Conservation (phyloP, 1,140 invertebrate species). For the Ylistrum balloti region DNA sequence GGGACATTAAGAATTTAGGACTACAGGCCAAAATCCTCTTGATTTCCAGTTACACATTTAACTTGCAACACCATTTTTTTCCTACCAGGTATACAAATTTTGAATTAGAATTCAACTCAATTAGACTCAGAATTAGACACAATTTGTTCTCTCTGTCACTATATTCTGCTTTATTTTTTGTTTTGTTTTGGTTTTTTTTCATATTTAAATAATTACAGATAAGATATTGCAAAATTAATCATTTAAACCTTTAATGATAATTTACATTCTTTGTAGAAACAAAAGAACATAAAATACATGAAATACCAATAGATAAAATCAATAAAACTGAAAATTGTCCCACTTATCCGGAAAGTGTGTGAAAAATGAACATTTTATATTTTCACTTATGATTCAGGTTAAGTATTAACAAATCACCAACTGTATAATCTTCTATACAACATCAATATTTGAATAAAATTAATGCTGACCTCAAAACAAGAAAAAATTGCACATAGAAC, state of each 20-base stretch:
- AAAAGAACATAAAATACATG: background rate
- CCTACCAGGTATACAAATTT: too few relatives aligned
- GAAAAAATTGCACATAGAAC: slow-evolving; percentile 24
- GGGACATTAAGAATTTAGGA: too few relatives aligned
- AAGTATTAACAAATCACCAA: background rate
- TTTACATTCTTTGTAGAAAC: background rate
- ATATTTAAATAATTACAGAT: too few relatives aligned
- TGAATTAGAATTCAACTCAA: too few relatives aligned
- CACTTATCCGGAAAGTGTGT: background rate
- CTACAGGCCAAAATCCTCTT: too few relatives aligned
- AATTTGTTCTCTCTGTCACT: too few relatives aligned
- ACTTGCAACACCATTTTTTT: too few relatives aligned
- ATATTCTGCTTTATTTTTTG: too few relatives aligned
- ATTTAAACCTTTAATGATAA: background rate
- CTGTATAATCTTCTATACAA: background rate
- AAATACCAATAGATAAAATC: background rate
- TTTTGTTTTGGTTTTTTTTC: too few relatives aligned
- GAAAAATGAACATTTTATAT: background rate
- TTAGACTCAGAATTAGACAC: too few relatives aligned
- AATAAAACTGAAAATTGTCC: background rate
- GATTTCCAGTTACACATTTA: too few relatives aligned
- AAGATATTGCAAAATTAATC: too few relatives aligned
- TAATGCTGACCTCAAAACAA: slow-evolving; percentile 27
- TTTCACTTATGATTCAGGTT: background rate
- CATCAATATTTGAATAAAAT: background rate